phyloP scores from a whole-genome alignment of 2,797 vertebrate genomes.

The Sparidentex hasta region DNA sequence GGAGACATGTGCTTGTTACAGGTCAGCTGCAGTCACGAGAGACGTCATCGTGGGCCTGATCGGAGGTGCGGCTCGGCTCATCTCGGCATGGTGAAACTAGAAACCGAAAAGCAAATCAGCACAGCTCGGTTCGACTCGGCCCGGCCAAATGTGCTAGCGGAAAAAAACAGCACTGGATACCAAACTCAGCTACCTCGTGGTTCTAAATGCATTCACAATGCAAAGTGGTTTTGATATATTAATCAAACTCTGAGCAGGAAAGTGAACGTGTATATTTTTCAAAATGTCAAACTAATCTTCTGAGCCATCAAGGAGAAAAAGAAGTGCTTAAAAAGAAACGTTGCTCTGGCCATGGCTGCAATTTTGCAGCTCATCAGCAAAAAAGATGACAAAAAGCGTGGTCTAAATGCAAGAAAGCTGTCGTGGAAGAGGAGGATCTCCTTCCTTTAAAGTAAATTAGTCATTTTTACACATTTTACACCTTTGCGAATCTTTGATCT shows the following conservation, averaged over 20 bases:
- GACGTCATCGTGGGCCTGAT: no score
- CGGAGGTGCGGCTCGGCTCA: no score
- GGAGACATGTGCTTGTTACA: no score
- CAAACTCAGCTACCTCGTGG: not conserved
- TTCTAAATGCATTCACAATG: not conserved
- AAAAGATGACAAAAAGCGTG: not conserved
- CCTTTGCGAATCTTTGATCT: not conserved
- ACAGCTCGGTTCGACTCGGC: no score
- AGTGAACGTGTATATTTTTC: not conserved
- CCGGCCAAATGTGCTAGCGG: no score
- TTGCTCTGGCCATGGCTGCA: not conserved
- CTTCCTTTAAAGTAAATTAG: not conserved
- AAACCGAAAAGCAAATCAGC: no score
- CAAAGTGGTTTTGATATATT: not conserved
- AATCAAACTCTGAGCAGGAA: not conserved
- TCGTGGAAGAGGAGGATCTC: not conserved
- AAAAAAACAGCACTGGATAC: no score
- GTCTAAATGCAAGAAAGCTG: not conserved
- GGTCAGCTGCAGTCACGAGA: no score
- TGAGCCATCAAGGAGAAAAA: not conserved
- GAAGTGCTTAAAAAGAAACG: not conserved
- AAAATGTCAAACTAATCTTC: not conserved
- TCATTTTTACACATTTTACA: not conserved
- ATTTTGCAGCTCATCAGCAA: not conserved
- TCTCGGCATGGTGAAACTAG: no score